phyloP scores from a whole-genome alignment of 2,888 invertebrate genomes.

The Hirtodrosophila trivittata region DNA sequence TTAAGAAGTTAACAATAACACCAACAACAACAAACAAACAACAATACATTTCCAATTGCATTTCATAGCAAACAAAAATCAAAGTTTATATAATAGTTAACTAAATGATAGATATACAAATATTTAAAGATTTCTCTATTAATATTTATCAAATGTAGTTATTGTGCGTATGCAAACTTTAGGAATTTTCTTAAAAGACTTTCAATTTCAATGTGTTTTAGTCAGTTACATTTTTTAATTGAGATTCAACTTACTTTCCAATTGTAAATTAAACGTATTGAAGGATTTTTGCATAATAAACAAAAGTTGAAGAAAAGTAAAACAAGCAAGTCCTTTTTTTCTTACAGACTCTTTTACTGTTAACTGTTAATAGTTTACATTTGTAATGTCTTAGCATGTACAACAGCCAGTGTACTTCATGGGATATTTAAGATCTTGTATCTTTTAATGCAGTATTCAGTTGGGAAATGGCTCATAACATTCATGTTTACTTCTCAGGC shows the following conservation, averaged over 20 bases:
- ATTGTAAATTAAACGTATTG: slow-evolving; percentile 65
- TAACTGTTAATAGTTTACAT: too few species aligned
- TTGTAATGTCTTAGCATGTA: too few species aligned
- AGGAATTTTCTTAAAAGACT: slow-evolving; percentile 51
- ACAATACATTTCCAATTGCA: slow-evolving; percentile 62
- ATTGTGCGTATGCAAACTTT: slow-evolving; percentile 46
- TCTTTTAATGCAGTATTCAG: too few species aligned
- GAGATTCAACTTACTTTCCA: slow-evolving; percentile 55
- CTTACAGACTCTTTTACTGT: too few species aligned
- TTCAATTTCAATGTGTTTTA: slow-evolving; percentile 46
- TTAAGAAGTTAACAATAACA: slow-evolving; percentile 12
- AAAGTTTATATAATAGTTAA: slow-evolving; percentile 17
- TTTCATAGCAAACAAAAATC: slow-evolving; percentile 51
- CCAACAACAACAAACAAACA: slow-evolving; percentile 2
- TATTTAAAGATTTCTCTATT: slow-evolving; percentile 53
- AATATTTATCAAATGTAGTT: slow-evolving; percentile 52
- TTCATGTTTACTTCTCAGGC: too few species aligned
- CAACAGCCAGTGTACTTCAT: too few species aligned
- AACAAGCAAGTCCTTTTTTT: too few species aligned
- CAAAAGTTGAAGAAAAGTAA: slow-evolving; percentile 67
- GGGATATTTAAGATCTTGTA: too few species aligned
- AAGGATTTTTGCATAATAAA: slow-evolving; percentile 72
- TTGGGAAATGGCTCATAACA: too few species aligned
- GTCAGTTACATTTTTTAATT: slow-evolving; percentile 50
- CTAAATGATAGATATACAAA: slow-evolving; percentile 38